These are phyloP conservation scores for Ichneumoninae sp. DNA, from an alignment of 2,888 invertebrate species.

Conservation along the genomic window DNA sequence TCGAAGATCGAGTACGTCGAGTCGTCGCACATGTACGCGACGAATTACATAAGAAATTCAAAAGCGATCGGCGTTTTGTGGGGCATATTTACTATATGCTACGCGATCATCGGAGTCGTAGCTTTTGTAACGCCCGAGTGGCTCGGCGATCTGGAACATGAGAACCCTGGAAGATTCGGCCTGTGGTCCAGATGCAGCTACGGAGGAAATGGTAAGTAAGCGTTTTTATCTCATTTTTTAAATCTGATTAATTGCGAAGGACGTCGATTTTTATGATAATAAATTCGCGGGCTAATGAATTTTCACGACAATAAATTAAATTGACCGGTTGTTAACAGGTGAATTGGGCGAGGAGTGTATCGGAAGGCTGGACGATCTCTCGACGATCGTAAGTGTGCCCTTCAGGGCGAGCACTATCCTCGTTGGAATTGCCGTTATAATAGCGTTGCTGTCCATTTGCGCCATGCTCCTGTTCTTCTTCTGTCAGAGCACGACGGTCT, in stretches of 20 bases:
- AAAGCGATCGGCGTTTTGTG: constrained; percentile 98
- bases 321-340: constrained; percentile 83
- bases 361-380: constrained; percentile 93
- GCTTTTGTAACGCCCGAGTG: constrained; percentile 98
- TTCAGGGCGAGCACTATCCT: constrained; percentile 95
- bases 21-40: constrained; percentile 95
- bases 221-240: background rate
- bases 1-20: constrained; percentile 97
- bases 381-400: constrained; percentile 92
- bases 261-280: background rate
- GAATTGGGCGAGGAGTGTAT: constrained; percentile 93
- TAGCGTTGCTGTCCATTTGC: constrained; percentile 94
- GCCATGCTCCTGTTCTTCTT: constrained; percentile 97
- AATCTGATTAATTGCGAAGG: too few species aligned
- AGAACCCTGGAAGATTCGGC: constrained; percentile 96
- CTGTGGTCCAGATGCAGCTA: constrained; percentile 94
- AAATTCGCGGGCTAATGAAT: background rate
- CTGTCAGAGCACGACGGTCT: constrained; percentile 95
- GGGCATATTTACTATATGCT: constrained; percentile 99
- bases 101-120: constrained; percentile 97
- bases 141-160: constrained; percentile 93
- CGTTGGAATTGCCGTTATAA: constrained; percentile 93
- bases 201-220: constrained; percentile 79
- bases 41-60: constrained; percentile 95
- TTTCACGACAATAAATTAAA: background rate